Evolutionary conservation across 2,888 invertebrate species (phyloP).

Genomic region (Schizaphis graminum): DNA sequence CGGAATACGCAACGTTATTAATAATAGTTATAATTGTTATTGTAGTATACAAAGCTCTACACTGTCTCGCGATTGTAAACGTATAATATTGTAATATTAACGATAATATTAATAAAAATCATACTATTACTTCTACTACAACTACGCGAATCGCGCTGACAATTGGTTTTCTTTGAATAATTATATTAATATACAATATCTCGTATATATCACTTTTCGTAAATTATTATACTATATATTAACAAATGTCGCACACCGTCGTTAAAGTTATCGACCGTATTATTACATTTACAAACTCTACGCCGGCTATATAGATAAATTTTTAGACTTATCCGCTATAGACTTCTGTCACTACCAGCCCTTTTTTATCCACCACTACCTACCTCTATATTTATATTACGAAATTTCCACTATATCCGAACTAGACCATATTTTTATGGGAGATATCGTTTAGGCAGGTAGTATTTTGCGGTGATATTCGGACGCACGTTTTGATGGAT

Average conservation of each 20-base stretch:
- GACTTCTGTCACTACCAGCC: neutral
- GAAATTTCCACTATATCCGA: neutral
- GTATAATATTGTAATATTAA: neutral
- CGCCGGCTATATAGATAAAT: neutral
- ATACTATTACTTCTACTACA: neutral
- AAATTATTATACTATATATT: neutral
- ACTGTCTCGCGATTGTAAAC: neutral
- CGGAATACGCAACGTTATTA: neutral
- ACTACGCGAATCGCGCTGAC: neutral
- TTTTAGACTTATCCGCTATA: neutral
- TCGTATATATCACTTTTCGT: neutral
- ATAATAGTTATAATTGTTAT: conserved; percentile 9
- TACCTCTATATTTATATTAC: neutral
- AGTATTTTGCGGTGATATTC: neutral
- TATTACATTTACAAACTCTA: neutral
- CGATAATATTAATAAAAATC: neutral
- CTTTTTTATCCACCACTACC: neutral
- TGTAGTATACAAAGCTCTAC: neutral
- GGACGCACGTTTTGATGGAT: conserved; percentile 42
- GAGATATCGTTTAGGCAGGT: neutral
- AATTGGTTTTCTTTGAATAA: neutral
- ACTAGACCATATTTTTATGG: neutral
- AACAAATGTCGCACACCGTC: neutral
- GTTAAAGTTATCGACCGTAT: neutral
- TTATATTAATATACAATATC: neutral